Evolutionary conservation across 2,113 vertebrate species (phyloP), one percentile per base, ranked within the genome.

Genomic region (Seriola aureovittata): DNA sequence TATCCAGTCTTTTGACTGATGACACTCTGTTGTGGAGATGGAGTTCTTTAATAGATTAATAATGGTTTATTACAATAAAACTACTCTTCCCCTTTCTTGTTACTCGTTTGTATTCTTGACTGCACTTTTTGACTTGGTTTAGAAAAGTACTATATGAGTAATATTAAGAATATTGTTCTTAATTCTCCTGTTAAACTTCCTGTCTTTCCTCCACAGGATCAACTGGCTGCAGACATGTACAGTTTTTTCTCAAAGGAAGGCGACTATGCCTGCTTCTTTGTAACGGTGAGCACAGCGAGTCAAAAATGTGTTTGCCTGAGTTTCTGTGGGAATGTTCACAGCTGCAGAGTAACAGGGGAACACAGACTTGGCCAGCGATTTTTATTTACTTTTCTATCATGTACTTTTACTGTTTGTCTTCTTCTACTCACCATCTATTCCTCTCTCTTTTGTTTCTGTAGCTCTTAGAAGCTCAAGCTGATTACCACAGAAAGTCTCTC

Each of bases 401-500:
- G 65, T 85, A 34, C 73, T 81, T 78, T 78, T 23, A 36, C 50
- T 66, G 84, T 54, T 70, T 29, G 40, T 83, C 57, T 78, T 36
- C 40, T 68, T 78, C 1, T 23, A 38, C 55, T 52, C 21, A 3
- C 34, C 29, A 8, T 65, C 46, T 64, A 14, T 80, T 52, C 74
- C 54, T 82, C 40, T 78, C 42, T 97, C 95, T 97, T 96, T 42
- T 96, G 95, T 97, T 96, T 93, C 96, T 95, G 93, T 92, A 99
- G 98, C 97, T 99, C 94, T 97, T 99, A 96, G 98, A 99, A 94
- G 97, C 97, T 93, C 98, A 99, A 96, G 98, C 98, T 91, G 98
- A 99, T 96, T 99, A 99, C 96, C 98, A 99, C 96, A 97, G 98
- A 95, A 99, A 97, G 96, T 97, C 98, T 95, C 96, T 99, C 95